Base-by-base conservation (phyloP, 1,140 invertebrate species). In the Euwallacea similis region DNA sequence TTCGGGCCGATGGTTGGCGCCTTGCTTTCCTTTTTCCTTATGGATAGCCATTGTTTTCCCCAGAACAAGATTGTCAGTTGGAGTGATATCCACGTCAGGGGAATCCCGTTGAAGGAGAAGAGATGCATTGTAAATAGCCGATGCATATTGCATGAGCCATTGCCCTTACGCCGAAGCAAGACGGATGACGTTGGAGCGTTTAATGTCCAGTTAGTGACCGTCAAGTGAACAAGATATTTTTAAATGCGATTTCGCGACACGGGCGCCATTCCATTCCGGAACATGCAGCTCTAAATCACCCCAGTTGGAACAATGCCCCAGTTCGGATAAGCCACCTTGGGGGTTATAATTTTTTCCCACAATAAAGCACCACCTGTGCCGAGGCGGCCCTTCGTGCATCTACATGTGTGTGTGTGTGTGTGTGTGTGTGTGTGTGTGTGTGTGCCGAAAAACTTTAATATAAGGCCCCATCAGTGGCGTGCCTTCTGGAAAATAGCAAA, bases 301-400 rank as follows among this genome's bases (percentile, higher is more conserved):
- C 55, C 44, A 59, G 58, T 67, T 67, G 54, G 65, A 66, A 66
- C 64, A 66, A 55, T 66, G 64, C 64, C 64, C 64, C 41, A 55
- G 53, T 66, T 66, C 53, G 54, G 41, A 66, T 66, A 66, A 67
- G 65, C 65, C 65, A 67, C 65, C 65, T 67, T 67, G 65, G 65
- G 65, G 43, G 65, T 58, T 59, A 59, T 67, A 67, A 59, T 67
- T 67, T 67, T 67, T 59, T 54, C 56, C 56, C 54, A 56, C 65
- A 67, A 16, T 66, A 66, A 59, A 67, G 15, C 65, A 66, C 42
- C 65, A 67, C 54, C 65, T 67, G 65, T 67, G 65, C 42, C 42
- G 65, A 33, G 15, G 47, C 54, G 21, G 44, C 41, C 50, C 42
- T 55, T 66, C 64, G 64, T 66, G 64, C 54, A 64, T 64, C 62